Evolutionary conservation across 2,113 vertebrate genomes (phyloP), one percentile per base, ranked within the genome.

Genomic region (Onychostoma macrolepis): DNA sequence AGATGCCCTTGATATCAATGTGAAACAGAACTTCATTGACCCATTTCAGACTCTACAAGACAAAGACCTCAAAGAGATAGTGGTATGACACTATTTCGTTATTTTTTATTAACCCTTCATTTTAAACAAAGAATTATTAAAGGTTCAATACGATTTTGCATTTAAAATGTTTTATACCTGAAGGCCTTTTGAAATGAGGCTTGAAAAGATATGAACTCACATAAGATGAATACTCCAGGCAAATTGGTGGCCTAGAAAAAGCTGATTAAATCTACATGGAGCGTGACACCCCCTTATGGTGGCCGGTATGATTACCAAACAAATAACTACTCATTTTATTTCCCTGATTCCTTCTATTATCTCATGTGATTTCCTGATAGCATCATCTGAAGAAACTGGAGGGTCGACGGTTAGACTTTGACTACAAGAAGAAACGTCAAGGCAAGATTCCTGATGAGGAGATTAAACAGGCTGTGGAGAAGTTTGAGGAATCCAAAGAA

Each of bases 401-500:
- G 93, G 97, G 98, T 38, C 97, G 97, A 0, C 95, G 98, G 71
- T 95, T 99, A 93, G 98, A 99, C 95, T 99, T 97, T 0, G 97
- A 99, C 93, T 99, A 98, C 85, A 99, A 99, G 91, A 98, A 96
- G 95, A 98, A 96, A 88, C 96, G 97, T 19, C 96, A 96, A 90
- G 97, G 97, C 80, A 99, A 97, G 93, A 96, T 99, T 65, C 95
- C 97, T 0, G 96, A 98, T 2, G 97, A 99, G 92, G 98, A 99
- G 92, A 94, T 99, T 86, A 95, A 90, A 86, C 96, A 96, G 93
- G 98, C 98, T 0, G 96, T 98, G 92, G 97, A 98, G 91, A 99
- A 99, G 91, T 99, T 99, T 85, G 96, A 99, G 84, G 97, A 99
- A 89, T 98, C 97, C 87, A 98, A 96, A 93, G 97, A 98, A n/a